These are phyloP conservation scores for Sepiola atlantica DNA, from an alignment of 2,888 invertebrate genomes.

Conservation along the genomic window DNA sequence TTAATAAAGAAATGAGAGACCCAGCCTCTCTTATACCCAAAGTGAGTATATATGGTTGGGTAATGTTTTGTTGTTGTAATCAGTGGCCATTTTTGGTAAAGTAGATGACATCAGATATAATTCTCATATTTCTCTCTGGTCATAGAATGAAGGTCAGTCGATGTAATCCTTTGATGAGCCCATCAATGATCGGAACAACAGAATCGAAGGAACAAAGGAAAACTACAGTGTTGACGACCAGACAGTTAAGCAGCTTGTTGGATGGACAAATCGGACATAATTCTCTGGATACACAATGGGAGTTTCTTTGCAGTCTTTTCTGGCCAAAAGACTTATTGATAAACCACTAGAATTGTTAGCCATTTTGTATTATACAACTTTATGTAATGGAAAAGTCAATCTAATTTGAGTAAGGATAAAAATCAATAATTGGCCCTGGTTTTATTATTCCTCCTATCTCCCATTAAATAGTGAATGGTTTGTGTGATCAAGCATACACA, in stretches of 20 bases:
- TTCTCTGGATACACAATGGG: not conserved
- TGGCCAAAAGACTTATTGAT: not conserved
- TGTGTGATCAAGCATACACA: not conserved
- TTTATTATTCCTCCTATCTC: not conserved
- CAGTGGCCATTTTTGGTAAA: not conserved
- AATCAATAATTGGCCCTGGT: not conserved
- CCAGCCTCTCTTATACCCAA: no score
- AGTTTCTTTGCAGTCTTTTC: not conserved
- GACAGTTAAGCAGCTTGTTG: constrained; percentile 10
- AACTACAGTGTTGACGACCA: not conserved
- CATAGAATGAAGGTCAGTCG: not conserved
- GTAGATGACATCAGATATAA: not conserved
- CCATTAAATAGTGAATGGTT: not conserved
- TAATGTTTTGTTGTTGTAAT: not conserved
- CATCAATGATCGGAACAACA: not conserved
- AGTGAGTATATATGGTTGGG: not conserved
- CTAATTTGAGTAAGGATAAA: constrained; percentile 8
- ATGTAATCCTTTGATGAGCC: not conserved
- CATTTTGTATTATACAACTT: not conserved
- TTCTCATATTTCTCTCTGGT: not conserved
- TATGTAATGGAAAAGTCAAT: not conserved
- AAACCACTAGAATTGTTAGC: not conserved
- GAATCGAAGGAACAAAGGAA: not conserved
- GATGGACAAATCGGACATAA: not conserved
- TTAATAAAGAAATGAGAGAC: no score